A percentile compares a stretch with the other conserved stretches of the same genome.
phyloP scores from a whole-genome alignment of 2,888 invertebrate species.

The Tenthredo livida region DNA sequence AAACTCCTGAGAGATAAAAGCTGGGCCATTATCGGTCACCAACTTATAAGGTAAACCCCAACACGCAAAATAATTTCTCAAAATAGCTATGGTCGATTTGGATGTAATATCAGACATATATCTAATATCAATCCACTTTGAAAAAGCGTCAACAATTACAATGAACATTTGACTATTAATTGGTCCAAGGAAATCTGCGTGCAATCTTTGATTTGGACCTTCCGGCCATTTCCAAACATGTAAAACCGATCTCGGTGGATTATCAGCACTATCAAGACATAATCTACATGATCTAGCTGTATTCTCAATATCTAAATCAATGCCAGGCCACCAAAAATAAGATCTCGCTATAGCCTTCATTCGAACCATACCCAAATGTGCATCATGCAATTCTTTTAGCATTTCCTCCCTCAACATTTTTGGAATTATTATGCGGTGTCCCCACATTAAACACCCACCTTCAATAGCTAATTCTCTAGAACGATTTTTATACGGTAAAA shows the following conservation, averaged over 20 bases:
- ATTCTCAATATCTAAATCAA: neutral
- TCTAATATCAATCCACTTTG: constrained; percentile 33
- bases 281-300: neutral
- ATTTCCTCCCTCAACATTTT: constrained; percentile 12
- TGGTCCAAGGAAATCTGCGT: constrained; percentile 51
- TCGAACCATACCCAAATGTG: constrained; percentile 48
- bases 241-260: constrained; percentile 36
- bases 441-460: no score
- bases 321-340: constrained; percentile 27
- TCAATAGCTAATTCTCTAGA: no score
- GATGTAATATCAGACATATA: constrained; percentile 50
- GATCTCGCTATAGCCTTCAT: constrained; percentile 42
- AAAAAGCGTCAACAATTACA: constrained; percentile 48
- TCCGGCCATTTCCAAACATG: constrained; percentile 48
- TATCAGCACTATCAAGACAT: constrained; percentile 19
- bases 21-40: constrained; percentile 57
- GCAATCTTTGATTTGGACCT: constrained; percentile 38
- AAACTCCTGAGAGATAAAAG: constrained; percentile 54
- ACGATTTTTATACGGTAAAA: neutral
- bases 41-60: constrained; percentile 53
- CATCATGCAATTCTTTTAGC: constrained; percentile 46
- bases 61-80: constrained; percentile 53
- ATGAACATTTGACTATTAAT: constrained; percentile 16
- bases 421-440: no score
- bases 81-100: constrained; percentile 49